Evolutionary conservation across 2,888 invertebrate genomes (phyloP).

Genomic region (Epiblema foenella): DNA sequence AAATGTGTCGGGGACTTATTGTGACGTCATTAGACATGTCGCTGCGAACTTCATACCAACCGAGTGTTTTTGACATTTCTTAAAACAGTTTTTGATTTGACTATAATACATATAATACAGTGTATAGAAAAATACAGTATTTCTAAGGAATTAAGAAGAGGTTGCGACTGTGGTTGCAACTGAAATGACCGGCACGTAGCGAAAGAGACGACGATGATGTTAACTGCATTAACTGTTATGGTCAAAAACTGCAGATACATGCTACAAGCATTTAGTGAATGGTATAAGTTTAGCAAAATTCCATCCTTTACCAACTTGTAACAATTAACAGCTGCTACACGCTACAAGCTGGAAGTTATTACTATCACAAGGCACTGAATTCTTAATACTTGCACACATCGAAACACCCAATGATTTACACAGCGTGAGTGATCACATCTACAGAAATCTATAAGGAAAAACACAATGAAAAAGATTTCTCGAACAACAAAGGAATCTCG

Average conservation of each 20-base stretch:
- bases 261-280: no score
- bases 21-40: no score
- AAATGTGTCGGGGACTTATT: no score
- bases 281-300: not conserved
- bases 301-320: not conserved
- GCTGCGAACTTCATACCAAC: no score
- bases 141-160: no score
- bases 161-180: no score
- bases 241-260: not conserved
- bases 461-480: not conserved
- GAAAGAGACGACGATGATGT: no score
- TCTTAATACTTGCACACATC: conserved; percentile 49
- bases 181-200: no score
- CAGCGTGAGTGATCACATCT: not conserved
- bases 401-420: conserved; percentile 18
- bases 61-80: no score
- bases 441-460: not conserved
- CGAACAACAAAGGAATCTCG: not conserved
- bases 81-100: no score
- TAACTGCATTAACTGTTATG: not conserved
- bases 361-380: conserved; percentile 62
- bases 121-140: no score
- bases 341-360: conserved; percentile 49
- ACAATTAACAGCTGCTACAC: conserved; percentile 13
- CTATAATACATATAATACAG: no score